These are phyloP conservation scores for Antheraea pernyi DNA, from an alignment of 1,140 invertebrate genomes.

Conservation along the genomic window DNA sequence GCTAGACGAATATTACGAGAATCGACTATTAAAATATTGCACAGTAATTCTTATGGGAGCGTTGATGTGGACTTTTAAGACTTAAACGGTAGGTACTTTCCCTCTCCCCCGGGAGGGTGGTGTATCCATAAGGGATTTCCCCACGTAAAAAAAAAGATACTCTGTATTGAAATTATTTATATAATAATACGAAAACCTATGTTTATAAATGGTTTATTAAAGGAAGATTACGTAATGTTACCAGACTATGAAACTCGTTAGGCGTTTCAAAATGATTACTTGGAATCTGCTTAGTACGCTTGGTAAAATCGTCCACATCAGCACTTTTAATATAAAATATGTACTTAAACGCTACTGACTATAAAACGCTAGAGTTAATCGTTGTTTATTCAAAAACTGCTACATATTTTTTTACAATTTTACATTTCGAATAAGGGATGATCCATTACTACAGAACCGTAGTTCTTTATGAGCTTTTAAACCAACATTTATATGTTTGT, in stretches of 20 bases:
- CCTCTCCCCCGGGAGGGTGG: too few relatives aligned
- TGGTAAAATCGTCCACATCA: background rate
- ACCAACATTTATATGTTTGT: too few relatives aligned
- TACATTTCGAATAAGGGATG: constrained; percentile 1
- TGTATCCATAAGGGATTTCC: too few relatives aligned
- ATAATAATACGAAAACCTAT: too few relatives aligned
- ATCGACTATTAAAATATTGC: background rate
- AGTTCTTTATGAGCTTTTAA: background rate
- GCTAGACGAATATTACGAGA: background rate
- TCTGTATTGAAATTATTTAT: too few relatives aligned
- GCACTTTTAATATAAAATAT: background rate
- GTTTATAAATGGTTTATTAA: too few relatives aligned
- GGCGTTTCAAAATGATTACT: too few relatives aligned
- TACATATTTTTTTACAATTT: constrained; percentile 9
- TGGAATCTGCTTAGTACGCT: background rate
- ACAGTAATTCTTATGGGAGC: background rate
- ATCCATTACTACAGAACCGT: background rate
- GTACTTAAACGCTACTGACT: constrained; percentile 3
- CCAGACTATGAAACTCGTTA: too few relatives aligned
- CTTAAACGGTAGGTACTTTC: too few relatives aligned
- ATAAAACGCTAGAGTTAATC: constrained; percentile 7
- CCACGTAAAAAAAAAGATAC: too few relatives aligned
- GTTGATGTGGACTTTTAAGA: background rate
- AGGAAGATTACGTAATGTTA: too few relatives aligned
- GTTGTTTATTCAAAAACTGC: constrained; percentile 10